Conservation (phyloP, 2,888 invertebrate species). For the Boloria selene region DNA sequence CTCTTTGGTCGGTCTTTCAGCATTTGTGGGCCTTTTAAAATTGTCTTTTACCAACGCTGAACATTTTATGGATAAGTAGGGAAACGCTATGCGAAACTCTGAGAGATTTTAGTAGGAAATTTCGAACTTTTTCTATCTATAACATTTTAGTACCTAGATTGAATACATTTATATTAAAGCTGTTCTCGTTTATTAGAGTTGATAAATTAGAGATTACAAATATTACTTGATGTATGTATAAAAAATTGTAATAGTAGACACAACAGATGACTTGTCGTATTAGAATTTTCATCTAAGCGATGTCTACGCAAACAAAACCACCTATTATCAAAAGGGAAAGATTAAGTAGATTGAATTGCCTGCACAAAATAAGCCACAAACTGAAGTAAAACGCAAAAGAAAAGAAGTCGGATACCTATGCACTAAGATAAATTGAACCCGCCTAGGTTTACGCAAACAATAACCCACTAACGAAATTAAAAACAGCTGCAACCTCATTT, state of each 20-base stretch:
- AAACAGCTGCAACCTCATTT: slow-evolving; percentile 52
- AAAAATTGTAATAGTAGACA: neutral
- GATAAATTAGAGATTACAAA: no score
- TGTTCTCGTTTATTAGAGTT: no score
- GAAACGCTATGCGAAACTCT: slow-evolving; percentile 10
- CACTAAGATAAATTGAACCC: slow-evolving; percentile 44
- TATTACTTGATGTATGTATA: no score
- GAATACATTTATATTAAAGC: no score
- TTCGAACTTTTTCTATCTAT: neutral
- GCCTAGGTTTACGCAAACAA: slow-evolving; percentile 48
- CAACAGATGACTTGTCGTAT: slow-evolving; percentile 8
- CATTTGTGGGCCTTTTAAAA: slow-evolving; percentile 51
- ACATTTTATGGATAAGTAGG: slow-evolving; percentile 29
- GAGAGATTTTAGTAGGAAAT: slow-evolving; percentile 15
- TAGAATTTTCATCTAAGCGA: slow-evolving; percentile 10
- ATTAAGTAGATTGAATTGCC: slow-evolving; percentile 34
- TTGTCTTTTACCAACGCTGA: slow-evolving; percentile 46
- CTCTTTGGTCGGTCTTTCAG: slow-evolving; percentile 50
- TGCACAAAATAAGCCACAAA: slow-evolving; percentile 38
- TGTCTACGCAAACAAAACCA: slow-evolving; percentile 16
- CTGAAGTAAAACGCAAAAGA: slow-evolving; percentile 42
- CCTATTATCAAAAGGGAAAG: slow-evolving; percentile 29
- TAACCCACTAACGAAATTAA: slow-evolving; percentile 64
- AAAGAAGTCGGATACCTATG: slow-evolving; percentile 41
- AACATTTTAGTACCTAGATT: no score